phyloP scores from a whole-genome alignment of 2,797 vertebrate genomes.

The Synaphobranchus kaupii region DNA sequence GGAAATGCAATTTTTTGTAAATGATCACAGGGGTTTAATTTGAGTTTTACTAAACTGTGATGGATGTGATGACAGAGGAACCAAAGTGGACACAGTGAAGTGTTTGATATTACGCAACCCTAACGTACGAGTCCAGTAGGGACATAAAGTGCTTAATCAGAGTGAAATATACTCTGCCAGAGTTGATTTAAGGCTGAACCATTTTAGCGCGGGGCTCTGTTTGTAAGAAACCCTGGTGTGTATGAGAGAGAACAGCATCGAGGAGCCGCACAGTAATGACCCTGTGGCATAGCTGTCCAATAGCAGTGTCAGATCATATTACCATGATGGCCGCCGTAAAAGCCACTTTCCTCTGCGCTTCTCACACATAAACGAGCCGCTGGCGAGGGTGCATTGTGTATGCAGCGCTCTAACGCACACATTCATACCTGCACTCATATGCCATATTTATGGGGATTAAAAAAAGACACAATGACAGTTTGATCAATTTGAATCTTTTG shows the following conservation, averaged over 20 bases:
- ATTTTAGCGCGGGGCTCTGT: too few relatives aligned
- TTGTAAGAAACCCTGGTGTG: too few relatives aligned
- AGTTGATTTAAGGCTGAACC: too few relatives aligned
- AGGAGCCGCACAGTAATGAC: not conserved
- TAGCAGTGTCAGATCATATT: conserved; percentile 14
- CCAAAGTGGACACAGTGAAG: not conserved
- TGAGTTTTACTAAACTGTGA: not conserved
- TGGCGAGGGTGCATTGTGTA: not conserved
- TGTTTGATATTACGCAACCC: not conserved
- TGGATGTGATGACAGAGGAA: not conserved
- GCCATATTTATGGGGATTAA: too few relatives aligned
- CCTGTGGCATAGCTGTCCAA: conserved; percentile 10
- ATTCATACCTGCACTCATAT: too few relatives aligned
- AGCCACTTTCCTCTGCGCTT: conserved; percentile 35
- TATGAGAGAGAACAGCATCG: not conserved
- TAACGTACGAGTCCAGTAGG: not conserved
- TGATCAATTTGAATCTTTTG: too few relatives aligned
- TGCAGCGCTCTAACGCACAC: not conserved
- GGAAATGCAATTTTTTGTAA: not conserved
- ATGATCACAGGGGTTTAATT: not conserved
- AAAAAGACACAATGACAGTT: too few relatives aligned
- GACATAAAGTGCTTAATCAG: too few relatives aligned
- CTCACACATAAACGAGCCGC: not conserved
- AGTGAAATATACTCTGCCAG: too few relatives aligned
- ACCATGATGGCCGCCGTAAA: conserved; percentile 28